Evolutionary conservation across 2,888 invertebrate species (phyloP).

Genomic region (Meta bourneti): DNA sequence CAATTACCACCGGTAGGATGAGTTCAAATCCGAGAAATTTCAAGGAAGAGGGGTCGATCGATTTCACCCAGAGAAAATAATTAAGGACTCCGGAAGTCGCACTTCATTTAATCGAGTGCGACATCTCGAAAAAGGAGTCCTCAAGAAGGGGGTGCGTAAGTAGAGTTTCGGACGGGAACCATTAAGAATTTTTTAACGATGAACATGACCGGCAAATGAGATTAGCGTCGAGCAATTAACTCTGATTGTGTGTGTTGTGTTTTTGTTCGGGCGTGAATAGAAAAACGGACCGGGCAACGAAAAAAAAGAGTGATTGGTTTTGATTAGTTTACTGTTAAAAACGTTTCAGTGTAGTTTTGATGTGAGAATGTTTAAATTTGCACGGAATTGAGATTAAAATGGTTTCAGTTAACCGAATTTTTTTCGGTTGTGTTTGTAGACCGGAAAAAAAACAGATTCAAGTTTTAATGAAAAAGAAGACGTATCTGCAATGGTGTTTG

Average conservation of each 20-base stretch:
- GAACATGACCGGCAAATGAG: conserved; percentile 28
- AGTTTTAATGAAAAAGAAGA: no score
- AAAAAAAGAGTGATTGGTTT: background rate
- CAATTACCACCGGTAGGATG: no score
- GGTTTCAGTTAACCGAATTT: background rate
- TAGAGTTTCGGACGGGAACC: background rate
- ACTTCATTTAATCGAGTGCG: conserved; percentile 19
- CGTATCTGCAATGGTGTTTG: no score
- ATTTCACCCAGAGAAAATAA: conserved; percentile 33
- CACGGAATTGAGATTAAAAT: background rate
- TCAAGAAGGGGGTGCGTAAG: background rate
- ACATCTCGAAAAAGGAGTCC: background rate
- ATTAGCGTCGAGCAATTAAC: conserved; percentile 51
- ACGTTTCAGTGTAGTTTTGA: background rate
- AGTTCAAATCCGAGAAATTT: no score
- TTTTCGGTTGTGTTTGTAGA: background rate
- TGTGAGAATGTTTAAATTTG: background rate
- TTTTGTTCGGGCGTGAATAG: background rate
- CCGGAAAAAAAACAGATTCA: no score
- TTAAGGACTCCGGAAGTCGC: conserved; percentile 18
- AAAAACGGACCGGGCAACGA: background rate
- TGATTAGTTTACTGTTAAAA: background rate
- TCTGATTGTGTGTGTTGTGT: conserved; percentile 19
- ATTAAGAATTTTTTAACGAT: conserved; percentile 7
- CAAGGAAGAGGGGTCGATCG: background rate